A percentile compares a stretch with the other conserved stretches of the same genome.
Conservation (phyloP, 2,888 invertebrate genomes). For the Lordiphosa andalusiaca region DNA sequence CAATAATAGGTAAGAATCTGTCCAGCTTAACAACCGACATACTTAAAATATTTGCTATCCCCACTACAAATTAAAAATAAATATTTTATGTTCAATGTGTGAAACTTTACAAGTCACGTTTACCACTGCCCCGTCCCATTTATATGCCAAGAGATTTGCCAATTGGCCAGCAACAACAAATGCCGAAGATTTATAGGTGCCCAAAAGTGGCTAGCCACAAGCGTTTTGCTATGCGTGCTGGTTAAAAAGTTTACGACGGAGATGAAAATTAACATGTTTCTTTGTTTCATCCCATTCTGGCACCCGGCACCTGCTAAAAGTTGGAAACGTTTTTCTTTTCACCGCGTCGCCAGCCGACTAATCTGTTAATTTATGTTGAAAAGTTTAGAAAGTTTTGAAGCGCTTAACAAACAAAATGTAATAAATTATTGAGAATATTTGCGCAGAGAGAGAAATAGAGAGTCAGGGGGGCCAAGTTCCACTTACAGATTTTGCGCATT, state of each 20-base stretch:
- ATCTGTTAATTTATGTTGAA: constrained; percentile 71
- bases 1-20: not conserved
- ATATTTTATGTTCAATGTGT: constrained; percentile 44
- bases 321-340: constrained; percentile 25
- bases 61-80: constrained; percentile 35
- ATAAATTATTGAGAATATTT: constrained; percentile 70
- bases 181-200: constrained; percentile 56
- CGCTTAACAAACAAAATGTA: constrained; percentile 68
- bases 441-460: constrained; percentile 22
- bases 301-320: constrained; percentile 42
- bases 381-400: constrained; percentile 63
- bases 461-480: not conserved
- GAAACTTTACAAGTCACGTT: constrained; percentile 33
- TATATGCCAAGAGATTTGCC: constrained; percentile 45
- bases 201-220: constrained; percentile 12
- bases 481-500: constrained; percentile 49
- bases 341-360: constrained; percentile 43
- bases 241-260: constrained; percentile 36
- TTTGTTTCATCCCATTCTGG: constrained; percentile 10
- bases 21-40: too few species aligned
- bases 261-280: constrained; percentile 29
- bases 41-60: not conserved
- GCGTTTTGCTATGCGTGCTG: constrained; percentile 34
- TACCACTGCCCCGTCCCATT: not conserved
- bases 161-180: constrained; percentile 39